Base-by-base conservation (phyloP, 2,888 invertebrate species). In the Agriopis leucophaearia region DNA sequence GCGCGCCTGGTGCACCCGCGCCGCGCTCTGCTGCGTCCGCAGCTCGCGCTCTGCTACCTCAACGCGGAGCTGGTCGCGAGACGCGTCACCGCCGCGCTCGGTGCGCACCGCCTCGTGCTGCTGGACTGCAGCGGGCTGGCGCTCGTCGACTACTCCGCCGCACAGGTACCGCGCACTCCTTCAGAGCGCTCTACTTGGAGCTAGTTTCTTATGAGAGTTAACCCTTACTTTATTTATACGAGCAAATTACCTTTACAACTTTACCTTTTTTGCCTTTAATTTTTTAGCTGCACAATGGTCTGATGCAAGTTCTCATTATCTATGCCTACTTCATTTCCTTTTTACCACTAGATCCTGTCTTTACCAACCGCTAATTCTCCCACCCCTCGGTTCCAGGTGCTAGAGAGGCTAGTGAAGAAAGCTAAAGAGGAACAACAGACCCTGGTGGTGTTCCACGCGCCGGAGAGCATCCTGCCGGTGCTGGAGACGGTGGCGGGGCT, bases 11-110 rank as follows among this genome's bases (percentile, higher is more conserved):
- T 18, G 58, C 0, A n/a, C 92, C 80, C 8, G n/a, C 38, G 81
- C 42, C 60, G 52, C 54, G 81, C 69, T 51, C 60, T 74, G 58
- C 75, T 96, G 36, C 95, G 94, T 74, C 96, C 97, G 1, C 94
- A 95, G 73, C 88, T 95, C 58, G 96, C 96, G 58, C 88, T 97
- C 59, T 95, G 95, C 81, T 97, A 96, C 89, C 95, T 97, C 38
- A 96, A 96, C 56, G 95, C 96, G 3, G 96, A 96, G 84, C 95
- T 94, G 74, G 84, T 97, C 50, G 94, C 95, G 8, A 91, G 94
- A 55, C 94, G 94, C 77, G 89, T 97, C 58, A 93, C 95, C 9
- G 94, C 94, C 42, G 72, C 84, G 84, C 85, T 69, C 84, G 88
- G 74, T 92, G 47, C 76, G 86, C 54, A 83, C 87, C 69, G 81